phyloP scores from a whole-genome alignment of 2,113 vertebrate species.

The Coreoperca whiteheadi region DNA sequence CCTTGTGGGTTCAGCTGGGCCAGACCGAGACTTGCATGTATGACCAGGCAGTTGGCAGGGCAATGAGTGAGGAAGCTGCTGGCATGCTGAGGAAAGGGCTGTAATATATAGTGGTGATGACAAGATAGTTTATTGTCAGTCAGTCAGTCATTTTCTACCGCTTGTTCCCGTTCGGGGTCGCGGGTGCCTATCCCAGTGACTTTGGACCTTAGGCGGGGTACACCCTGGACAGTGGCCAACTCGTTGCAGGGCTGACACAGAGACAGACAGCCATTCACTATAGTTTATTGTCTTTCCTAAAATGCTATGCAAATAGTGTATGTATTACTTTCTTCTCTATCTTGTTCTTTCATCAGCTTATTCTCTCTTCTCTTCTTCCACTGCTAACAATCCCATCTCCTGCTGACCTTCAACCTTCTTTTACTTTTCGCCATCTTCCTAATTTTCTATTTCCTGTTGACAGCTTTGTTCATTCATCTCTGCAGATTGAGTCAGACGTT shows the following conservation, averaged over 20 bases:
- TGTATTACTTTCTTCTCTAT: conserved; percentile 38
- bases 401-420: conserved; percentile 30
- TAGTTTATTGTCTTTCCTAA: conserved; percentile 43
- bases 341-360: conserved; percentile 26
- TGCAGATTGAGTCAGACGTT: conserved; percentile 9
- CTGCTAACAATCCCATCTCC: conserved; percentile 17
- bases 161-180: no score
- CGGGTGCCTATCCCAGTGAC: no score
- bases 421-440: conserved; percentile 13
- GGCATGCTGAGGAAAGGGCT: conserved; percentile 4
- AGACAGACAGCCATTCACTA: no score
- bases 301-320: conserved; percentile 34
- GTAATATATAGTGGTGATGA: conserved; percentile 48
- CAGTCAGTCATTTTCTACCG: no score
- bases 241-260: no score
- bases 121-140: conserved; percentile 47
- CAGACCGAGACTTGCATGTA: conserved; percentile 33
- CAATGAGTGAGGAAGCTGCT: conserved; percentile 20
- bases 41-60: conserved; percentile 17
- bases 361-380: neutral
- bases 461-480: conserved; percentile 30
- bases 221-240: no score
- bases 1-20: neutral
- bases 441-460: conserved; percentile 47
- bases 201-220: no score